Evolutionary conservation across 1,140 invertebrate genomes (phyloP), one percentile per base, ranked within the genome.

Genomic region (Bombus ignitus): DNA sequence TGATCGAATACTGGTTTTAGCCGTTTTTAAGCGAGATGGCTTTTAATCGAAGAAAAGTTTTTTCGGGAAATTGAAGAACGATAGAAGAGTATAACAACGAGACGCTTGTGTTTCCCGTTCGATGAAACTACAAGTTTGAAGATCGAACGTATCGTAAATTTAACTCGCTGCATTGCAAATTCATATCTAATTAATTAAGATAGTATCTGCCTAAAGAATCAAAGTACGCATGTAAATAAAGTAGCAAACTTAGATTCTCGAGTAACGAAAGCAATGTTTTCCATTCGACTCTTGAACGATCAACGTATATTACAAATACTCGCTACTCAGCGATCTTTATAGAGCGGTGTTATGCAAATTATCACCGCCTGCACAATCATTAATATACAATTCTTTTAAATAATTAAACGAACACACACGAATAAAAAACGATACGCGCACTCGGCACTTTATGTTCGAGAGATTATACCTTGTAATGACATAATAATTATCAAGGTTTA

Each of bases 341-440:
- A 44, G 76, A 84, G 13, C 53, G 37, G 68, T 32, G 13, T 73
- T 85, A 85, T 85, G 83, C 57, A 85, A 72, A 85, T 85, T 25
- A 12, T 72, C n/a, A 9, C 57, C 83, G 83, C 76, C 77, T 85
- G 83, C 68, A 57, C 77, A 53, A 32, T 44, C 66, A 73, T 85
- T 73, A 80, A 35, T 57, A 42, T 47, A n/a, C 25, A 32, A 39
- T 80, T 85, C 80, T 80, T 72, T 35, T 79, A 85, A 65, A 72
- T 85, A 85, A 85, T 80, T 80, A 73, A 72, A 39, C 65, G 65
- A 77, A 39, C 13, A 4, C 28, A 25, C 22, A 15, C 53, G 53
- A 22, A 10, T 12, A 37, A 85, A 80, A 72, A 73, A 28, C 76
- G 39, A 9, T 3, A 32, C 10, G 42, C 42, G 42, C 53, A 78